A percentile compares a stretch with the other conserved stretches of the same genome.
Evolutionary conservation across 2,113 vertebrate genomes (phyloP).

Genomic region (Megaptera novaeangliae): DNA sequence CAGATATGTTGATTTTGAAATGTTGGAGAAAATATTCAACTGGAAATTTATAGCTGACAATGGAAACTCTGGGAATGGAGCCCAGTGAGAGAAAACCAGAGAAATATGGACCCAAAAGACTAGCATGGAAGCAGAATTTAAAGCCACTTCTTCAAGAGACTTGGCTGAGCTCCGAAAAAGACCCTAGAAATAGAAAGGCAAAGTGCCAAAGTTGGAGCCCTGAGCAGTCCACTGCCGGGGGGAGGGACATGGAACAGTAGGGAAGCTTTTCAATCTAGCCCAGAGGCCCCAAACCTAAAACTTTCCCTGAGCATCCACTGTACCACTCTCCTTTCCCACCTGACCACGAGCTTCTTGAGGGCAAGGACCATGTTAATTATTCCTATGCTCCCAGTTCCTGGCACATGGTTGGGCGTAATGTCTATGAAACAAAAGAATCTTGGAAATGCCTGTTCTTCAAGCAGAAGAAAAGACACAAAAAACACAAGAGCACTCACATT

Average conservation of each 20-base stretch:
- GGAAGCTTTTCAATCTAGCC: background rate
- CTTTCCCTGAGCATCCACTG: no score
- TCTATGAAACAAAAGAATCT: background rate
- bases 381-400: background rate
- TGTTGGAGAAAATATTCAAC: background rate
- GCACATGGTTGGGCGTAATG: background rate
- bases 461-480: background rate
- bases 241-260: accelerated
- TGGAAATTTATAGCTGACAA: background rate
- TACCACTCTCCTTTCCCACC: background rate
- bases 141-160: background rate
- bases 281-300: background rate
- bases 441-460: background rate
- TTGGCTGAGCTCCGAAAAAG: background rate
- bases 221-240: background rate
- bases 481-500: background rate
- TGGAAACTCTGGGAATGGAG: background rate
- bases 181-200: background rate
- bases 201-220: background rate
- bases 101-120: background rate
- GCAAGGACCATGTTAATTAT: background rate
- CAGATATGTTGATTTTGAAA: background rate
- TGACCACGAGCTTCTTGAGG: background rate
- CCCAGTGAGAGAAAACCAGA: background rate
- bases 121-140: background rate